A percentile compares a stretch with the other conserved stretches of the same genome.
phyloP scores from a whole-genome alignment of 2,888 invertebrate genomes.

The Drosophila hamatofila region DNA sequence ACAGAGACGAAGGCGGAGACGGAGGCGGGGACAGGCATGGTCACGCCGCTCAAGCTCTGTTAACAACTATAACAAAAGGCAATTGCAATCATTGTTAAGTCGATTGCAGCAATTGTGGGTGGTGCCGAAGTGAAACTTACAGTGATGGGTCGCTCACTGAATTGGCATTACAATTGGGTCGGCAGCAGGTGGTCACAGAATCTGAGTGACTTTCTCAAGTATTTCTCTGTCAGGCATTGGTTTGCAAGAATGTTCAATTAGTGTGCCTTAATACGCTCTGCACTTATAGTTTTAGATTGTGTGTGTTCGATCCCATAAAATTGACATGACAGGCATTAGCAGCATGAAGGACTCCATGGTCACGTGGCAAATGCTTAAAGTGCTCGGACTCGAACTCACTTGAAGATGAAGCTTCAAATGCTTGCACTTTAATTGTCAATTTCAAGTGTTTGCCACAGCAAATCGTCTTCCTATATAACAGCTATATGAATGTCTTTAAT shows the following conservation, averaged over 20 bases:
- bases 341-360: background rate
- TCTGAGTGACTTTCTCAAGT: background rate
- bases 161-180: slow-evolving; percentile 16
- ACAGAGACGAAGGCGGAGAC: background rate
- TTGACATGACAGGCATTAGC: background rate
- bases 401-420: background rate
- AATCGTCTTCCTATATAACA: background rate
- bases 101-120: slow-evolving; percentile 12
- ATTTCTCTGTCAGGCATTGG: background rate
- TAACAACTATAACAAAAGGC: slow-evolving; percentile 24
- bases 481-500: background rate
- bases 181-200: background rate
- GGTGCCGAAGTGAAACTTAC: background rate
- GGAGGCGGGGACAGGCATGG: background rate
- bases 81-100: slow-evolving; percentile 31
- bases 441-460: background rate
- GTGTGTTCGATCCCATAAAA: background rate
- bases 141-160: background rate
- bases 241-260: slow-evolving; percentile 14
- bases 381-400: background rate
- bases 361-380: background rate
- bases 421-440: background rate
- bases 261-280: background rate
- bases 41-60: slow-evolving; percentile 6
- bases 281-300: background rate